Percentiles rank a stretch among this genome's conserved stretches.
These are phyloP conservation scores for Phasia obesa DNA, from an alignment of 2,888 invertebrate species.

Conservation along the genomic window DNA sequence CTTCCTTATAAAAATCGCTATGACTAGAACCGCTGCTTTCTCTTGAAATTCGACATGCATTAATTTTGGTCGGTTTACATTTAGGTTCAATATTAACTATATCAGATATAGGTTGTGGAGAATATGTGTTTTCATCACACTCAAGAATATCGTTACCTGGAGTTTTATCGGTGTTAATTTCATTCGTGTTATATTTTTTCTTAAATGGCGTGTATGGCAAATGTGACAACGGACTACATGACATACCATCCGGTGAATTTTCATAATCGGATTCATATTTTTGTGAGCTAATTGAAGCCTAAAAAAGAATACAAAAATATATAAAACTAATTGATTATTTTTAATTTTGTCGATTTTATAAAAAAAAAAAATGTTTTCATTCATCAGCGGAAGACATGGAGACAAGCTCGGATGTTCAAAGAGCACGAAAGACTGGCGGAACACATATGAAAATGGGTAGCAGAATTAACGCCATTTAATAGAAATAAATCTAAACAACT, in stretches of 20 bases:
- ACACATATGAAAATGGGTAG: too few species aligned
- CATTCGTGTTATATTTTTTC: conserved; percentile 1
- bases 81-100: neutral
- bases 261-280: conserved; percentile 33
- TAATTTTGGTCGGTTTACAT: neutral
- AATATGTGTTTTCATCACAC: conserved; percentile 46
- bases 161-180: too few species aligned
- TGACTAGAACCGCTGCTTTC: neutral
- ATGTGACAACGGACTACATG: conserved; percentile 19
- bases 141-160: too few species aligned
- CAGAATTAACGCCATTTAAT: too few species aligned
- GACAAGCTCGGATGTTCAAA: too few species aligned
- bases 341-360: too few species aligned
- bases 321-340: too few species aligned
- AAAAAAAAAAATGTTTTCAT: too few species aligned
- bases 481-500: too few species aligned
- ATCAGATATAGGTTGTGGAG: conserved; percentile 20
- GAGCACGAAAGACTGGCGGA: too few species aligned
- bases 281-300: conserved; percentile 14
- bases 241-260: conserved; percentile 10
- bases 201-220: conserved; percentile 59
- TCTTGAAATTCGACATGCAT: neutral
- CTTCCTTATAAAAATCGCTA: neutral
- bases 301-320: neutral
- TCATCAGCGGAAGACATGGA: too few species aligned